A percentile compares a stretch with the other conserved stretches of the same genome.
phyloP scores from a whole-genome alignment of 1,140 invertebrate species.

The Drosophila sp. region DNA sequence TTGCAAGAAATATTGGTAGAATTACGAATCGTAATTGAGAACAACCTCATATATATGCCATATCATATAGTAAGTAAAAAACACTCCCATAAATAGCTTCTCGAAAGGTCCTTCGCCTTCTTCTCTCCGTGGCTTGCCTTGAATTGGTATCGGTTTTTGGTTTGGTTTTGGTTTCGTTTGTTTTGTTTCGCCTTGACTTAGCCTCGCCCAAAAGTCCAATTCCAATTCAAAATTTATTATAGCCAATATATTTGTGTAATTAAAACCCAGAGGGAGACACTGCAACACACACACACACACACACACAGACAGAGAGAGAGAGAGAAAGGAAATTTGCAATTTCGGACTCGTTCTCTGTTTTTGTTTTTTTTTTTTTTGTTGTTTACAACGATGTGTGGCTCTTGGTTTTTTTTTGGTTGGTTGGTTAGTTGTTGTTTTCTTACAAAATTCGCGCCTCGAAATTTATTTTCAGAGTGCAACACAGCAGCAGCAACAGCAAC shows the following conservation, averaged over 20 bases:
- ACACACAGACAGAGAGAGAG: too few species aligned
- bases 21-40: too few species aligned
- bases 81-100: constrained; percentile 49
- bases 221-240: constrained; percentile 51
- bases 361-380: constrained; percentile 37
- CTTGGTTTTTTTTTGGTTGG: background rate
- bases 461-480: constrained; percentile 47
- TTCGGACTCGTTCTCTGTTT: constrained; percentile 32
- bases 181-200: constrained; percentile 7
- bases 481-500: background rate
- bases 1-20: too few species aligned
- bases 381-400: constrained; percentile 25
- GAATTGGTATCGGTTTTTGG: background rate
- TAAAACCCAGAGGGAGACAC: constrained; percentile 30
- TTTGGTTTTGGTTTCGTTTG: background rate
- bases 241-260: constrained; percentile 57
- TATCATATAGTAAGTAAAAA: constrained; percentile 5
- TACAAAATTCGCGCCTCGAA: constrained; percentile 41
- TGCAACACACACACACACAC: constrained; percentile 2
- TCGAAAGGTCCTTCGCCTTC: constrained; percentile 39
- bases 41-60: too few species aligned
- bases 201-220: constrained; percentile 40
- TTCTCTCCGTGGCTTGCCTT: background rate
- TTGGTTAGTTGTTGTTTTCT: constrained; percentile 12
- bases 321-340: constrained; percentile 42